Evolutionary conservation across 2,797 vertebrate species (phyloP).

Genomic region (Phylloscopus collybita): DNA sequence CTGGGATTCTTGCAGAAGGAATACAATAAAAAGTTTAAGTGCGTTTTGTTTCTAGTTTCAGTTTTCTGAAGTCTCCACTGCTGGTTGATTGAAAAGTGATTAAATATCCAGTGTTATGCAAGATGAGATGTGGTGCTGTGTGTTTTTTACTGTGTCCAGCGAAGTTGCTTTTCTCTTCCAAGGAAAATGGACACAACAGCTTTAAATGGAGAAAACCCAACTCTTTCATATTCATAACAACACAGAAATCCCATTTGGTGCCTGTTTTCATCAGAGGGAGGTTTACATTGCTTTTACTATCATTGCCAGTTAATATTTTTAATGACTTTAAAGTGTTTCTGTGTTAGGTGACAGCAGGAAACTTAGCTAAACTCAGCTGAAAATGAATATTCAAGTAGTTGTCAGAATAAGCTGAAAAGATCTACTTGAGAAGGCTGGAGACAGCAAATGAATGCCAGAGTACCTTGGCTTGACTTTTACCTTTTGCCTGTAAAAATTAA

Average conservation of each 20-base stretch:
- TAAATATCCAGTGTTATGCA: not conserved
- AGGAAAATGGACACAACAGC: not conserved
- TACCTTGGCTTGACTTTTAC: not conserved
- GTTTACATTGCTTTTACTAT: not conserved
- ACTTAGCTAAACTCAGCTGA: not conserved
- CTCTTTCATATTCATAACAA: not conserved
- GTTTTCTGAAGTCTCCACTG: not conserved
- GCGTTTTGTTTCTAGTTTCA: not conserved
- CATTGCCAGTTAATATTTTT: not conserved
- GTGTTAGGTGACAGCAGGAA: not conserved
- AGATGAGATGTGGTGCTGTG: not conserved
- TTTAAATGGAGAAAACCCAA: not conserved
- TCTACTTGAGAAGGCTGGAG: not conserved
- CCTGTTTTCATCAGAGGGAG: not conserved
- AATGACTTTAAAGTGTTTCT: not conserved
- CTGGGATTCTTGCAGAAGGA: not conserved
- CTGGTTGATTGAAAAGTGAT: not conserved
- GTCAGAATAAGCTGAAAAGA: not conserved
- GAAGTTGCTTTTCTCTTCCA: not conserved
- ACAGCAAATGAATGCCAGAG: not conserved
- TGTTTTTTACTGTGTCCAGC: not conserved
- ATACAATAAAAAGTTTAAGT: not conserved
- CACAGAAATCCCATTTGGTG: not conserved
- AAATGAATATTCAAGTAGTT: not conserved
- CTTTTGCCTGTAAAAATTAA: not conserved